Evolutionary conservation across 2,888 invertebrate genomes (phyloP).

Genomic region (Eurytoma adleriae): DNA sequence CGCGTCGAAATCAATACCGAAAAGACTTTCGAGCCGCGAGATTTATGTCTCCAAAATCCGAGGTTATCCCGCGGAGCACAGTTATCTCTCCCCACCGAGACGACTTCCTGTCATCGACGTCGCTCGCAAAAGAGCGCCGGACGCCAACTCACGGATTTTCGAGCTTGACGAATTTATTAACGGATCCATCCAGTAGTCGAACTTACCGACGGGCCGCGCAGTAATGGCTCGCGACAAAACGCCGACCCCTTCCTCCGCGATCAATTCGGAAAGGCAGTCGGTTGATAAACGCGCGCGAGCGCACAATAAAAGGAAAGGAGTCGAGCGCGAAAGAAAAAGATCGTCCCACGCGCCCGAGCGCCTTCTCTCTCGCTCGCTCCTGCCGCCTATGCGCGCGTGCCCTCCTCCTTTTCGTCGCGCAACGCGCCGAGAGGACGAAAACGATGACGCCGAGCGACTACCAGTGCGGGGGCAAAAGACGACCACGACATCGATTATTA

Average conservation of each 20-base stretch:
- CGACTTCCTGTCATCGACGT: conserved; percentile 1
- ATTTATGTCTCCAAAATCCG: background rate
- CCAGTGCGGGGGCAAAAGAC: background rate
- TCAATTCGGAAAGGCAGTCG: conserved; percentile 20
- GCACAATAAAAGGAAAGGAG: conserved; percentile 56
- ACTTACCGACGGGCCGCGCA: no score
- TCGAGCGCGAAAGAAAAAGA: conserved; percentile 46
- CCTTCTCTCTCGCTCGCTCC: no score
- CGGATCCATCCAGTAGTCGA: background rate
- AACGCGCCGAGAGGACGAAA: no score
- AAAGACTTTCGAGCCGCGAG: no score
- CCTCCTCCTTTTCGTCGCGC: no score
- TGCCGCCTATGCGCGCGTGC: no score
- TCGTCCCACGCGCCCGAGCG: conserved; percentile 44
- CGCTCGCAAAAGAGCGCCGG: background rate
- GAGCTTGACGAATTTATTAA: conserved; percentile 35
- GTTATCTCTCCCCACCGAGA: background rate
- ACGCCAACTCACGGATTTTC: conserved; percentile 12
- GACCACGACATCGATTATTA: background rate
- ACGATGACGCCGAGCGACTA: no score
- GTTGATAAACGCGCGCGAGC: conserved; percentile 1
- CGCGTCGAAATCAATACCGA: background rate
- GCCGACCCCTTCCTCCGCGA: background rate
- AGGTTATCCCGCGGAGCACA: background rate
- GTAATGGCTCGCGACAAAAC: background rate